Base-by-base conservation (phyloP, 2,888 invertebrate species). In the Myathropa florea region DNA sequence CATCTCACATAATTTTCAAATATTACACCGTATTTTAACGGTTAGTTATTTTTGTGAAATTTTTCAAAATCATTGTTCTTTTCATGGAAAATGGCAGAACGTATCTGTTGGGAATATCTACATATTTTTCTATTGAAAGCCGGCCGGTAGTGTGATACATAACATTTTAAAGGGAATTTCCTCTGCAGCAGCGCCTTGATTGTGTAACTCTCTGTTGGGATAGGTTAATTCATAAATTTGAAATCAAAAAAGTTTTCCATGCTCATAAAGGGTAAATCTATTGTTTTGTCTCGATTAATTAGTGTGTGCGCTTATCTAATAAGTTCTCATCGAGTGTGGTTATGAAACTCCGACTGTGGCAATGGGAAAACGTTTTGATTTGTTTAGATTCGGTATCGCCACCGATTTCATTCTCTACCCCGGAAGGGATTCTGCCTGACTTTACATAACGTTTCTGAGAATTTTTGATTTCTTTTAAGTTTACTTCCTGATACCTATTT, bases 221-320 rank as follows among this genome's bases (percentile, higher is more conserved):
- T 61, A 61, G 72, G 67, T 60, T 72, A 57, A 57, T 70, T 63
- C 18, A 30, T 26, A 36, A 64, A 36, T 21, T 46, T n/a, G 14
- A 7, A 9, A 28, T 57, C 0, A 9, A 14, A 57, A 57, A 57
- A 57, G 23, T 57, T 3, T 39, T 18, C 18, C 18, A 7, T 3
- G 6, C 18, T 18, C 18, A 46, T 4, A 4, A 60, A 33, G 4
- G 18, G 23, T 23, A 61, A 30, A 36, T 70, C 28, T 60, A 14
- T 28, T 60, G 3, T 14, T 24, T n/a, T 59, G 24, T 39, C 14
- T 39, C 28, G 36, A 64, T 78, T 28, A 73, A 82, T 85, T 81
- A 77, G 70, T 73, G 73, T 65, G 53, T 76, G 30, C 64, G 61
- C 81, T 85, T 85, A 85, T 81, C 81, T 85, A 85, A 85, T 73